Percentiles rank a stretch among this genome's conserved stretches.
phyloP scores from a whole-genome alignment of 2,113 vertebrate genomes.

The Microtus oregoni region DNA sequence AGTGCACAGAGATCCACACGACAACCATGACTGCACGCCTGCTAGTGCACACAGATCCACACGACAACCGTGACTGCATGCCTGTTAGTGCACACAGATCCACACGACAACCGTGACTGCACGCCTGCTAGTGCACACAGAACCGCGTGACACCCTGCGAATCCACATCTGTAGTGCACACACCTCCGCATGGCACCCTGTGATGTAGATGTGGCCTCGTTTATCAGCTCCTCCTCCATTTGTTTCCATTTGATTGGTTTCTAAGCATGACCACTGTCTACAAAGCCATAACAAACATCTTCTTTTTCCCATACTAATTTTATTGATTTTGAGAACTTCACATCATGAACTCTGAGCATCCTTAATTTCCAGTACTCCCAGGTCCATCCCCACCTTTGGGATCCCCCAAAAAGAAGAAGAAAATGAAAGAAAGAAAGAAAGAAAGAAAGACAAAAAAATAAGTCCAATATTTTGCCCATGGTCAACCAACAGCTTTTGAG shows the following conservation, averaged over 20 bases:
- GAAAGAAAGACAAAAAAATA: too few species aligned
- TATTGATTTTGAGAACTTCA: background rate
- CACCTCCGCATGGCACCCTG: background rate
- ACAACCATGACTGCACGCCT: too few species aligned
- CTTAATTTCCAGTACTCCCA: background rate
- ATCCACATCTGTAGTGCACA: too few species aligned
- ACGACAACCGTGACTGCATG: too few species aligned
- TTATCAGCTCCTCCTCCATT: background rate
- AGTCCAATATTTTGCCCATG: background rate
- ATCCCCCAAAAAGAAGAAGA: background rate
- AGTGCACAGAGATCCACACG: too few species aligned
- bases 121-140: too few species aligned
- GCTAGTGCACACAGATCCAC: too few species aligned
- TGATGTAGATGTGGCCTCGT: background rate
- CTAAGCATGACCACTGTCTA: background rate
- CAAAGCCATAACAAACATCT: background rate
- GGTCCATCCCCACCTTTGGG: background rate
- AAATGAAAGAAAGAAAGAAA: too few species aligned
- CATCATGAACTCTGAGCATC: background rate
- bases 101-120: too few species aligned
- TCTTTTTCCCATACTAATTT: background rate
- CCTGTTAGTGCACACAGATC: too few species aligned
- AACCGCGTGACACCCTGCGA: too few species aligned
- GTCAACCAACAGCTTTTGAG: too few species aligned
- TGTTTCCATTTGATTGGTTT: background rate